Percentiles rank a stretch among this genome's conserved stretches.
phyloP scores from a whole-genome alignment of 2,888 invertebrate species.

The Prosapia bicincta region DNA sequence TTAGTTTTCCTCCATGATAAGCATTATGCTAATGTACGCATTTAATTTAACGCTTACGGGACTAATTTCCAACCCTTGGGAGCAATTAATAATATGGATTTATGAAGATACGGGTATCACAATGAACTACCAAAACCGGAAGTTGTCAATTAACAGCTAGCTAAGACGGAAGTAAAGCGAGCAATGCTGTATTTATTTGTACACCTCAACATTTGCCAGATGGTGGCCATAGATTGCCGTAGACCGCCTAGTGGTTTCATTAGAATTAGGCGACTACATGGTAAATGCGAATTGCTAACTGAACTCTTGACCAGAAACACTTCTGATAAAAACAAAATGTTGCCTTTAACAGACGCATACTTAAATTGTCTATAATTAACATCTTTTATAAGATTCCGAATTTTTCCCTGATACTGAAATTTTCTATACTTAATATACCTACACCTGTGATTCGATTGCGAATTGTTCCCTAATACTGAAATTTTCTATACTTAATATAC shows the following conservation, averaged over 20 bases:
- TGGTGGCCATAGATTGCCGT: not conserved
- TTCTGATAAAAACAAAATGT: too few relatives aligned
- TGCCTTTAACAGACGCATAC: too few relatives aligned
- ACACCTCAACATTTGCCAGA: not conserved
- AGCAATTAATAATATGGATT: not conserved
- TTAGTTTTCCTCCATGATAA: not conserved
- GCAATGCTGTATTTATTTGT: not conserved
- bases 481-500: too few relatives aligned
- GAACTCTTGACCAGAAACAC: not conserved
- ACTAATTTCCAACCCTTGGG: not conserved
- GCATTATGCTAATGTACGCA: not conserved
- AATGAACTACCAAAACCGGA: not conserved
- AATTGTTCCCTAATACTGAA: too few relatives aligned
- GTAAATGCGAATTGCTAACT: not conserved
- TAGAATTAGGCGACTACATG: not conserved
- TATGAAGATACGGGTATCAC: slow-evolving; percentile 2
- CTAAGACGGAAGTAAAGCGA: not conserved
- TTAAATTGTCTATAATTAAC: too few relatives aligned
- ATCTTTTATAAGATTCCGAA: too few relatives aligned
- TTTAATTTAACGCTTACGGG: not conserved
- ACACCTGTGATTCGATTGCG: too few relatives aligned
- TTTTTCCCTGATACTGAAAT: too few relatives aligned
- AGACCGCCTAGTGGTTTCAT: not conserved
- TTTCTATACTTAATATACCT: too few relatives aligned
- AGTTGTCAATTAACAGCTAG: not conserved